phyloP scores from a whole-genome alignment of 2,797 vertebrate species.

The Neosilurus hyrtlii region DNA sequence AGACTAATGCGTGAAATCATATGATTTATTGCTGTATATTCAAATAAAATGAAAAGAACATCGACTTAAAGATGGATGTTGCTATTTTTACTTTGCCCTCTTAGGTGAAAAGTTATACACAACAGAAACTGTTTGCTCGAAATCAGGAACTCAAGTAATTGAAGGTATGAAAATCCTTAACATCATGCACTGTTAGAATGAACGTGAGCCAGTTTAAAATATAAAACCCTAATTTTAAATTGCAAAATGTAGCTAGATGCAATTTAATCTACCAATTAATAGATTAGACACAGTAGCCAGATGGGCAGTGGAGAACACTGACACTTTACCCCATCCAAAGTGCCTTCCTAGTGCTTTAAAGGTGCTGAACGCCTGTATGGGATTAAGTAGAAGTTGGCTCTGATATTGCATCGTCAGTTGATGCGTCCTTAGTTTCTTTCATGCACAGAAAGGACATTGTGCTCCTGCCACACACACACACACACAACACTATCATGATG shows the following conservation, averaged over 20 bases:
- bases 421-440: background rate
- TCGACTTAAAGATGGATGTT: background rate
- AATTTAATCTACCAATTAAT: background rate
- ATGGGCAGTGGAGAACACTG: background rate
- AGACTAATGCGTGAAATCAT: background rate
- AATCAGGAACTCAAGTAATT: background rate
- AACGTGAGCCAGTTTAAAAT: background rate
- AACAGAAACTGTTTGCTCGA: background rate
- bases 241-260: background rate
- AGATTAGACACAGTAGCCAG: background rate
- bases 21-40: background rate
- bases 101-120: background rate
- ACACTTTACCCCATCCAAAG: background rate
- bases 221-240: background rate
- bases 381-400: background rate
- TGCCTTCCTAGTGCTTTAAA: background rate
- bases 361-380: background rate
- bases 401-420: background rate
- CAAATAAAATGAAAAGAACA: background rate
- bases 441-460: background rate
- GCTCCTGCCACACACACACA: background rate
- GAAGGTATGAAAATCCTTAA: background rate
- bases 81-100: background rate
- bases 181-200: background rate
- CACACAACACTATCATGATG: background rate